Conservation (phyloP, 1,140 invertebrate genomes). For the Camponotus floridanus region DNA sequence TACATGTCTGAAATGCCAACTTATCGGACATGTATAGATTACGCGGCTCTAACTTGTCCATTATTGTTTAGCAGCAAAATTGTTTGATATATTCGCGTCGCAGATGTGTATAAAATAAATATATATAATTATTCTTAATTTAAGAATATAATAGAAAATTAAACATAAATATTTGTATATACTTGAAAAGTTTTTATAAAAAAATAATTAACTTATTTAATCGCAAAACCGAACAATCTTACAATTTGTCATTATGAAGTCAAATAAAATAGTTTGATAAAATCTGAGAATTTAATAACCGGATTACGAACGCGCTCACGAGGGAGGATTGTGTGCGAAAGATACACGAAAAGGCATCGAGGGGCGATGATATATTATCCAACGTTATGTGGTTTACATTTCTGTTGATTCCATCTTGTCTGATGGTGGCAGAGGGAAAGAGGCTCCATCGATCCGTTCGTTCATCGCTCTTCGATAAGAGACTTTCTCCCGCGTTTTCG, state of each 20-base stretch:
- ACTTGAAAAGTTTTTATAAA: background rate
- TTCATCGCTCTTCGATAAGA: background rate
- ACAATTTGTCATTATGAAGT: background rate
- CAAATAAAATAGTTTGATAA: conserved; percentile 12
- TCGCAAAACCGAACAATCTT: background rate
- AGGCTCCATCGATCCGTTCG: background rate
- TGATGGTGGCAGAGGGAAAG: background rate
- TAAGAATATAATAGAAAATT: background rate
- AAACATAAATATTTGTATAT: background rate
- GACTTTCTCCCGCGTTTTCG: background rate
- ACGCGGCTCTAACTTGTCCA: background rate
- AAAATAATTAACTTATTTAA: background rate
- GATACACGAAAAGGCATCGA: background rate
- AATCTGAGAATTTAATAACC: conserved; percentile 21
- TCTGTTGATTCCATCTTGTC: conserved; percentile 8
- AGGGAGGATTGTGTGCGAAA: background rate
- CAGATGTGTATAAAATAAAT: background rate
- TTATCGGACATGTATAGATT: conserved; percentile 6
- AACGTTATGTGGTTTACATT: conserved; percentile 27
- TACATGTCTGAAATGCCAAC: background rate
- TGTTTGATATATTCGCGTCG: background rate
- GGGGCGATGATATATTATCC: background rate
- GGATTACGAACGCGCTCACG: background rate
- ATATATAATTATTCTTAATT: background rate
- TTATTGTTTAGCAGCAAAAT: background rate